Percentiles rank a stretch among this genome's conserved stretches.
These are phyloP conservation scores for Apis dorsata DNA, from an alignment of 1,140 invertebrate genomes.

Conservation along the genomic window DNA sequence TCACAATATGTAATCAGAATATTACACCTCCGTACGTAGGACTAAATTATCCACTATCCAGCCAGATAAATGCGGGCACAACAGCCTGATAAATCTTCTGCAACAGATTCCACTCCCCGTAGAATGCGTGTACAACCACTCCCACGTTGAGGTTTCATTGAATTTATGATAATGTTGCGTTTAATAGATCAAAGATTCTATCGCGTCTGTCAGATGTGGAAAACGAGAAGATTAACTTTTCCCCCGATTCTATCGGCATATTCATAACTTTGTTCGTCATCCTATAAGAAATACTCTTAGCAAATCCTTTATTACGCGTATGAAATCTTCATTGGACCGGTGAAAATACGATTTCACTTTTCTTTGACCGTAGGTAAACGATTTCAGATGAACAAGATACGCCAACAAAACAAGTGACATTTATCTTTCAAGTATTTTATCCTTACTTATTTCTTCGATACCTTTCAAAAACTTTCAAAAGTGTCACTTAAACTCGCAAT, in stretches of 20 bases:
- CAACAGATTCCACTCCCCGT: constrained; percentile 30
- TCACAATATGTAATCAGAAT: constrained; percentile 53
- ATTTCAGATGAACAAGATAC: too few species aligned
- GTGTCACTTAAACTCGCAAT: too few species aligned
- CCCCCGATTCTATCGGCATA: too few species aligned
- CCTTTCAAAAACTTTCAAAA: too few species aligned
- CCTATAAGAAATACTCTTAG: background rate
- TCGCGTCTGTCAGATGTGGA: background rate
- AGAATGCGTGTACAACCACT: constrained; percentile 25
- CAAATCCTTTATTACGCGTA: background rate
- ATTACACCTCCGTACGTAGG: constrained; percentile 52
- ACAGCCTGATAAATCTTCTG: constrained; percentile 45
- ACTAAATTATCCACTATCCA: constrained; percentile 49
- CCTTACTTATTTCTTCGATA: too few species aligned
- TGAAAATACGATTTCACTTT: too few species aligned
- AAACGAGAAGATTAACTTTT: background rate
- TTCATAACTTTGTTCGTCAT: background rate
- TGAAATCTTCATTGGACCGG: too few species aligned
- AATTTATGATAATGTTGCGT: constrained; percentile 16
- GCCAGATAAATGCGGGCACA: constrained; percentile 43
- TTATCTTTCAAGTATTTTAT: too few species aligned
- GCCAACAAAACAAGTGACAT: too few species aligned
- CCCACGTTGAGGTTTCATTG: constrained; percentile 34
- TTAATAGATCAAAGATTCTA: constrained; percentile 47
- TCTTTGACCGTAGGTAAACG: too few species aligned